Evolutionary conservation across 2,113 vertebrate species (phyloP).

Genomic region (Tinamus guttatus): DNA sequence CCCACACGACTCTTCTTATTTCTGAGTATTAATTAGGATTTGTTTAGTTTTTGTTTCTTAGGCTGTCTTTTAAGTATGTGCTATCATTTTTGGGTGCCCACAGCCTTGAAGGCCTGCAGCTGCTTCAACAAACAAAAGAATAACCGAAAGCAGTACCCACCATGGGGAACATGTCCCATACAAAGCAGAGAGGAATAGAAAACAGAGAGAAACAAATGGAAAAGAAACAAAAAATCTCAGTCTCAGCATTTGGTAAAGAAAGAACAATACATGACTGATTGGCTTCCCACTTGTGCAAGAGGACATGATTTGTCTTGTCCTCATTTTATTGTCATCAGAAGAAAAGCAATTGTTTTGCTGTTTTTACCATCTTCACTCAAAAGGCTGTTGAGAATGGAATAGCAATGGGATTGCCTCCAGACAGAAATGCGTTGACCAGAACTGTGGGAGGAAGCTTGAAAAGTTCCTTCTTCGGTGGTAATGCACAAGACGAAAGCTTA

Average conservation of each 20-base stretch:
- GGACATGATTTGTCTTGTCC: constrained; percentile 25
- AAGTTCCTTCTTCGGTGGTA: neutral
- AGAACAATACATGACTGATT: neutral
- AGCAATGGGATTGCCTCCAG: neutral
- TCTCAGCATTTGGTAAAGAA: neutral
- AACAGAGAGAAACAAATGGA: neutral
- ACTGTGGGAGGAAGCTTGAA: neutral
- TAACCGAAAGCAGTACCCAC: neutral
- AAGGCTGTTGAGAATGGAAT: neutral
- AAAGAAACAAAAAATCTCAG: constrained; percentile 4
- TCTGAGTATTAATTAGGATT: neutral
- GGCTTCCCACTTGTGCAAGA: neutral
- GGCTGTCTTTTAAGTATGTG: neutral
- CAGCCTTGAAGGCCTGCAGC: neutral
- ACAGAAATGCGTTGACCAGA: neutral
- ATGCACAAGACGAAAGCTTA: neutral
- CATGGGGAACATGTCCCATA: neutral
- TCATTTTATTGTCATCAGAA: neutral
- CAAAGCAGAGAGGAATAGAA: neutral
- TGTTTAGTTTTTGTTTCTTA: neutral
- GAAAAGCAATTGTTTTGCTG: neutral
- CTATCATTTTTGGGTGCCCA: neutral
- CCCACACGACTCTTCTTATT: neutral
- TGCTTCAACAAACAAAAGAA: neutral
- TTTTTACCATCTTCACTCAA: neutral